Base-by-base conservation (phyloP, 2,113 vertebrate genomes). In the Bubo bubo region DNA sequence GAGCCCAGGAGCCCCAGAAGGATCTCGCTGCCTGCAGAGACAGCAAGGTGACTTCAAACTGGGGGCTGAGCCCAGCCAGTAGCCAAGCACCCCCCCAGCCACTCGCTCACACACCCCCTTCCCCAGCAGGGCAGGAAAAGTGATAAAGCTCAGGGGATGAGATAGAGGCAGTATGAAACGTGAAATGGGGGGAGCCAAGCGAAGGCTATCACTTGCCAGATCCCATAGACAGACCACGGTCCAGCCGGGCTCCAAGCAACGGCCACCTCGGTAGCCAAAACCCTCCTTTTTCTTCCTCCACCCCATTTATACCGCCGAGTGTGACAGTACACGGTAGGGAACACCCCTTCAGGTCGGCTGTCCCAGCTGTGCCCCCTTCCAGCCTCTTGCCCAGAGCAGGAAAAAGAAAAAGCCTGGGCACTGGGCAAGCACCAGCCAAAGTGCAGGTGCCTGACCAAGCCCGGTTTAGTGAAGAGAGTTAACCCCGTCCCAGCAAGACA, bases 1-100 rank as follows among this genome's bases (percentile, higher is more conserved):
- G 27, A 50, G 20, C 52, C 52, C 4, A 1, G 39, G 41, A 58
- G 12, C 11, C 30, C 18, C 58, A 10, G 39, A 26, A 32, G 58
- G 32, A 10, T 32, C 27, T 10, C 6, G 1, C 27, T 27, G n/a
- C 21, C 24, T 27, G 17, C 45, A 47, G 45, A 16, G 28, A 58
- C 52, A n/a, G 23, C 30, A 8, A 4, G 0, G 6, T 23, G 12
- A 32, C 30, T n/a, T n/a, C 11, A 50, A 34, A n/a, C 0, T n/a
- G 67, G 22, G 34, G 45, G 45, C 15, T 24, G 20, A 35, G 15
- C 19, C 24, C 6, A 1, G 68, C 26, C 37, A 45, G 49, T 49
- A 53, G 37, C 37, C 37, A 24, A 32, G 59, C 49, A 37, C 47
- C 22, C 68, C 14, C 30, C 8, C 22, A 30, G 37, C 49, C 30